A percentile compares a stretch with the other conserved stretches of the same genome.
phyloP scores from a whole-genome alignment of 2,113 vertebrate species.

The Pluvialis apricaria region DNA sequence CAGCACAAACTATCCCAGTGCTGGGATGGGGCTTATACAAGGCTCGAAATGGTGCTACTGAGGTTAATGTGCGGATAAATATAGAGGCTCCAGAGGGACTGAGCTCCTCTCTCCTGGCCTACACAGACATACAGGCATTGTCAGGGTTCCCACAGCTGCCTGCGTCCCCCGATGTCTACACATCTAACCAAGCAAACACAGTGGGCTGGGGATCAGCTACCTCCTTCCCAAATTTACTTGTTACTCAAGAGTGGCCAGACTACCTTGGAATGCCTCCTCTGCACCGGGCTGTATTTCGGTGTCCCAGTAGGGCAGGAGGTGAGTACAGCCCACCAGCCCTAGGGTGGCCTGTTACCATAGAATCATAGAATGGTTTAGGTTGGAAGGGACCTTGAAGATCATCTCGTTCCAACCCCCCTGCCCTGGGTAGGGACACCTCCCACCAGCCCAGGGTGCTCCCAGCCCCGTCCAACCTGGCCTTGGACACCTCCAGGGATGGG shows the following conservation, averaged over 20 bases:
- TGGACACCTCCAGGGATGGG: too few relatives aligned
- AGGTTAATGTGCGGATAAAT: not conserved
- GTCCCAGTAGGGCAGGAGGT: not conserved
- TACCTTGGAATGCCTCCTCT: not conserved
- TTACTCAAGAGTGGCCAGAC: not conserved
- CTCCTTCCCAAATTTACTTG: not conserved
- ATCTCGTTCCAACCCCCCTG: too few relatives aligned
- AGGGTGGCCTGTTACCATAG: too few relatives aligned
- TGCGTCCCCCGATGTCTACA: fast-evolving
- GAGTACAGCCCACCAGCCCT: not conserved
- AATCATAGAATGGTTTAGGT: too few relatives aligned
- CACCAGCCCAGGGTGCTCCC: too few relatives aligned
- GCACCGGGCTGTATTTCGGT: not conserved
- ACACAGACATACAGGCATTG: not conserved
- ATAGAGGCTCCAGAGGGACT: not conserved
- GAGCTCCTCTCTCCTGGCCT: not conserved
- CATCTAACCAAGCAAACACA: too few relatives aligned
- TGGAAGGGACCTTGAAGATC: too few relatives aligned
- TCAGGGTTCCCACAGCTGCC: not conserved
- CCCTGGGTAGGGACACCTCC: too few relatives aligned
- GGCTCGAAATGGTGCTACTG: not conserved
- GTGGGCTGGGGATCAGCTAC: fast-evolving
- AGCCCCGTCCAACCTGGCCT: too few relatives aligned
- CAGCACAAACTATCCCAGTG: not conserved
- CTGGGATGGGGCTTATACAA: not conserved